A percentile compares a stretch with the other conserved stretches of the same genome.
Conservation (phyloP, 2,797 vertebrate species). For the Hoplostethus atlanticus region DNA sequence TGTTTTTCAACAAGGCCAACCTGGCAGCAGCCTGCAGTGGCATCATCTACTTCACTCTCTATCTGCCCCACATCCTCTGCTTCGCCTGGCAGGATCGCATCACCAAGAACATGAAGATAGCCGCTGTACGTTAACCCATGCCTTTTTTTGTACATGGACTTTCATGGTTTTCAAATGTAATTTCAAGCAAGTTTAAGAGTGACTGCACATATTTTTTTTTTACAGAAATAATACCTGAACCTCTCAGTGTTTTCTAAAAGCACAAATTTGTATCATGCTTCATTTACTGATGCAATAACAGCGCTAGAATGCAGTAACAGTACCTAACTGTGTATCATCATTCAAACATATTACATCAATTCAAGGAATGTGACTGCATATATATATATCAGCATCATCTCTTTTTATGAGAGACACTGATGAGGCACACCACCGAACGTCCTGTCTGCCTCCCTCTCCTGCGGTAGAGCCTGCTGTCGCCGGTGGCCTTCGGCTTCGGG, state of each 20-base stretch:
- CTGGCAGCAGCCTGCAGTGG: constrained; percentile 97
- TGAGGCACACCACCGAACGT: not conserved
- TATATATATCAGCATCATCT: no score
- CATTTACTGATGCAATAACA: not conserved
- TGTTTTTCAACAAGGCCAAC: constrained; percentile 97
- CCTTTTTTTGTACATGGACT: not conserved
- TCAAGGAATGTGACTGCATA: not conserved
- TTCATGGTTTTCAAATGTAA: no score
- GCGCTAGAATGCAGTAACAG: not conserved
- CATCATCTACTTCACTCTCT: constrained; percentile 96
- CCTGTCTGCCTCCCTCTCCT: not conserved
- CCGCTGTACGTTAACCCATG: constrained; percentile 80
- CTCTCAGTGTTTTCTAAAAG: no score
- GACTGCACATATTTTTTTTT: no score
- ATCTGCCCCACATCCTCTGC: constrained; percentile 95
- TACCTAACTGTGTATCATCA: not conserved
- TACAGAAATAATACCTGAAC: no score
- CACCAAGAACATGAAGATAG: constrained; percentile 88
- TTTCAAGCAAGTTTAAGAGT: no score
- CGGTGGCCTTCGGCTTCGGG: constrained; percentile 96
- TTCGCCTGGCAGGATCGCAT: constrained; percentile 95
- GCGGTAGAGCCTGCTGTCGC: constrained; percentile 89
- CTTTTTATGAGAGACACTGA: not conserved
- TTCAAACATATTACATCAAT: not conserved
- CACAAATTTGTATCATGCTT: no score